phyloP scores from a whole-genome alignment of 2,113 vertebrate species.

The Camelus bactrianus region DNA sequence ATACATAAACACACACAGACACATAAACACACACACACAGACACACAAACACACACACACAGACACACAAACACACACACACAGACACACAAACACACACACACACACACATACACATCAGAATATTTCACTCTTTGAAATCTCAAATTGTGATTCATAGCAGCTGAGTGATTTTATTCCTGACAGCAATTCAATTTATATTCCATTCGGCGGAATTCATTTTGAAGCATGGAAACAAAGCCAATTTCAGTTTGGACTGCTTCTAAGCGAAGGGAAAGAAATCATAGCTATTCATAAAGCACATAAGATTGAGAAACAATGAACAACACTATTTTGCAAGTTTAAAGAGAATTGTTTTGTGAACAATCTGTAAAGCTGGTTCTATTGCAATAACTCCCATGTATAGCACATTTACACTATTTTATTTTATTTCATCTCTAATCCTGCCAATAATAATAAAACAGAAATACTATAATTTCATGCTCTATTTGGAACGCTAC shows the following conservation, averaged over 20 bases:
- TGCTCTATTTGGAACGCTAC: not conserved
- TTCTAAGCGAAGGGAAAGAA: slow-evolving; percentile 30
- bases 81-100: not conserved
- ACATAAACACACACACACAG: not conserved
- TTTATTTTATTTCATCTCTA: slow-evolving; percentile 11
- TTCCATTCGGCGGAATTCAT: slow-evolving; percentile 41
- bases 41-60: no score
- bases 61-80: not conserved
- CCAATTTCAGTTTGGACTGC: not conserved
- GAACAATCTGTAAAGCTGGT: not conserved
- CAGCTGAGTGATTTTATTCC: slow-evolving; percentile 42
- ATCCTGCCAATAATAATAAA: slow-evolving; percentile 41
- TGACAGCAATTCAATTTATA: slow-evolving; percentile 59
- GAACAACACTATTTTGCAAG: not conserved
- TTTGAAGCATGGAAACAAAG: not conserved
- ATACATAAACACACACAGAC: not conserved
- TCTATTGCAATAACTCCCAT: not conserved
- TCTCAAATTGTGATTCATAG: slow-evolving; percentile 27
- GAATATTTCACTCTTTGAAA: not conserved
- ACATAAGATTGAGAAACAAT: not conserved
- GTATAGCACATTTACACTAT: not conserved
- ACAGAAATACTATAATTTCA: not conserved
- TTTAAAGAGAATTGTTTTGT: not conserved
- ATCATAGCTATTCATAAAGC: slow-evolving; percentile 6
- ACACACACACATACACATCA: not conserved